phyloP scores from a whole-genome alignment of 2,113 vertebrate genomes.

The Poecile atricapillus region DNA sequence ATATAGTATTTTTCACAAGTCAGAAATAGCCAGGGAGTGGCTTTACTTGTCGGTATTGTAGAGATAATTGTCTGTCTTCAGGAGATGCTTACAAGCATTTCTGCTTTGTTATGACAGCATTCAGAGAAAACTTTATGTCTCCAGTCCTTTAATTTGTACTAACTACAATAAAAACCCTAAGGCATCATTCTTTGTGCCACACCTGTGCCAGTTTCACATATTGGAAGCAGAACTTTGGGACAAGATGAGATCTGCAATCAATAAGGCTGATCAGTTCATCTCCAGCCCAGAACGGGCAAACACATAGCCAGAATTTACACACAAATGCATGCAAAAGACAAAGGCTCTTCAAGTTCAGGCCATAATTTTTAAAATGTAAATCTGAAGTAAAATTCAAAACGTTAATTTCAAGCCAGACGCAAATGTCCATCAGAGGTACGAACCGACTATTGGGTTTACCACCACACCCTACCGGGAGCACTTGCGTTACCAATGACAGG shows the following conservation, averaged over 20 bases:
- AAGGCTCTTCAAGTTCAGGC: neutral
- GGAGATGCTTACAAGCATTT: neutral
- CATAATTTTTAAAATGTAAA: neutral
- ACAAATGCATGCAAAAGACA: neutral
- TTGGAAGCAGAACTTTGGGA: neutral
- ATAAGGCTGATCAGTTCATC: neutral
- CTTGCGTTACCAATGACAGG: neutral
- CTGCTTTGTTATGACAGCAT: neutral
- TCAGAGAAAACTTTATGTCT: neutral
- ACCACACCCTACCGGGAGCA: neutral
- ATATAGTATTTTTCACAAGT: neutral
- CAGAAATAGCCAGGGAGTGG: neutral
- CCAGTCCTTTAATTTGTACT: neutral
- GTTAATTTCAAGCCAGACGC: neutral
- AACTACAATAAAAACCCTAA: neutral
- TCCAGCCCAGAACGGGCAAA: neutral
- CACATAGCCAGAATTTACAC: neutral
- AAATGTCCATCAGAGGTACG: neutral
- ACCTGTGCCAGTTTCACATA: neutral
- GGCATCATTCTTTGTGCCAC: neutral
- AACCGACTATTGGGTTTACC: accelerated
- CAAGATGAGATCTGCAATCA: neutral
- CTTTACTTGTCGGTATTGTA: neutral
- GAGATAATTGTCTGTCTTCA: neutral
- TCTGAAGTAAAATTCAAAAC: neutral